Evolutionary conservation across 2,113 vertebrate genomes (phyloP).

Genomic region (Microtus oregoni): DNA sequence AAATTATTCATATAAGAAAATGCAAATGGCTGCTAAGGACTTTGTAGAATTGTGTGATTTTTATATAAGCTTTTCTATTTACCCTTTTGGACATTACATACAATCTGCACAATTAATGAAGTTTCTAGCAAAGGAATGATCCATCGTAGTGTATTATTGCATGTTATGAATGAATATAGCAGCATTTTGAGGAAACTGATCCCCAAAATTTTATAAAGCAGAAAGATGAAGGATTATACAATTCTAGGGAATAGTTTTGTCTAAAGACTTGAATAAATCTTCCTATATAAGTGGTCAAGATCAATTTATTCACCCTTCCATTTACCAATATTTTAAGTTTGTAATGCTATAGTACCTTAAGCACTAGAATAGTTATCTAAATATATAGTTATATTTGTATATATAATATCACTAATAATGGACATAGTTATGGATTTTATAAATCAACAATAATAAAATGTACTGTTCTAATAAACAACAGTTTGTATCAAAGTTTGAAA

Average conservation of each 20-base stretch:
- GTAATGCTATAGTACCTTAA: neutral
- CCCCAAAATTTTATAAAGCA: neutral
- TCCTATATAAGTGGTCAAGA: neutral
- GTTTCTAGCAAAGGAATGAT: neutral
- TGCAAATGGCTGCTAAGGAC: neutral
- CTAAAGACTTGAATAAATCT: neutral
- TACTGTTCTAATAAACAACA: neutral
- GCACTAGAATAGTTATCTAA: neutral
- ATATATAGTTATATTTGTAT: neutral
- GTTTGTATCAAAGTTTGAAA: neutral
- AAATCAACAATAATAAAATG: neutral
- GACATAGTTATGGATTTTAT: neutral
- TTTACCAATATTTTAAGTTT: neutral
- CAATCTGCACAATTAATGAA: neutral
- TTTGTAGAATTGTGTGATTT: too few species aligned
- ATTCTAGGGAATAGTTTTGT: neutral
- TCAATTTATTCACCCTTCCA: neutral
- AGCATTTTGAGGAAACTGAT: neutral
- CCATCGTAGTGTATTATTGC: neutral
- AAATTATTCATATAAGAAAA: neutral
- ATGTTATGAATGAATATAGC: neutral
- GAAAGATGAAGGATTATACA: neutral
- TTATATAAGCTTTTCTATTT: too few species aligned
- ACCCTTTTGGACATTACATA: too few species aligned
- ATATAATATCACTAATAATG: neutral